Conservation (phyloP, 2,888 invertebrate species). For the Gandaritis pyraliata region DNA sequence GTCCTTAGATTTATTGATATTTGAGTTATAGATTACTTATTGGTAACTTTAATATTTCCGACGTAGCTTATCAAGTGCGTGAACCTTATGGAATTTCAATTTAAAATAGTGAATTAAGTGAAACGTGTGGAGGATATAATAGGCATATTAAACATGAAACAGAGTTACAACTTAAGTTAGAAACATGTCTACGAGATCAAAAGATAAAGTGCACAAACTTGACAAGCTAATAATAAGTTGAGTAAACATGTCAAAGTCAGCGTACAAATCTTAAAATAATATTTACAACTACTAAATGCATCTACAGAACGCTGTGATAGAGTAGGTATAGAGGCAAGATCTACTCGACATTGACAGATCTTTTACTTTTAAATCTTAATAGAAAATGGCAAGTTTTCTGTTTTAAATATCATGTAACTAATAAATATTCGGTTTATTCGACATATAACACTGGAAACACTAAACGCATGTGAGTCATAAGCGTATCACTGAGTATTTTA, state of each 20-base stretch:
- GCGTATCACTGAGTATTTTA: slow-evolving; percentile 25
- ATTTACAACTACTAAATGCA: slow-evolving; percentile 58
- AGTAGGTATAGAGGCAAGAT: slow-evolving; percentile 56
- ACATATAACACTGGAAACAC: neutral
- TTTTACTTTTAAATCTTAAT: slow-evolving; percentile 14
- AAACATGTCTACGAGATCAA: neutral
- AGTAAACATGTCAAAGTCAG: slow-evolving; percentile 33
- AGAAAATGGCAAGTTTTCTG: slow-evolving; percentile 33
- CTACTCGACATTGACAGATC: slow-evolving; percentile 51
- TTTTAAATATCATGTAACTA: slow-evolving; percentile 17
- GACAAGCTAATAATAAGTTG: slow-evolving; percentile 18
- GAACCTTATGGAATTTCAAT: neutral
- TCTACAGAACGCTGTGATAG: slow-evolving; percentile 45
- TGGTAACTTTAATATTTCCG: slow-evolving; percentile 25
- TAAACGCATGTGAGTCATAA: neutral
- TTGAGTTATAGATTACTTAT: slow-evolving; percentile 21
- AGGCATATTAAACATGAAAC: neutral
- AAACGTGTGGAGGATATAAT: neutral
- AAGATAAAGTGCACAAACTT: slow-evolving; percentile 21
- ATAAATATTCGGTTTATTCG: slow-evolving; percentile 10
- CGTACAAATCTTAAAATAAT: slow-evolving; percentile 45
- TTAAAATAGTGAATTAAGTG: slow-evolving; percentile 1
- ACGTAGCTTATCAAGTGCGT: slow-evolving; percentile 22
- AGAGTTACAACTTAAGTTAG: neutral
- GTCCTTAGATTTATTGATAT: slow-evolving; percentile 22